A percentile compares a stretch with the other conserved stretches of the same genome.
These are phyloP conservation scores for Argyrosomus japonicus DNA, from an alignment of 2,113 vertebrate genomes.

Conservation along the genomic window DNA sequence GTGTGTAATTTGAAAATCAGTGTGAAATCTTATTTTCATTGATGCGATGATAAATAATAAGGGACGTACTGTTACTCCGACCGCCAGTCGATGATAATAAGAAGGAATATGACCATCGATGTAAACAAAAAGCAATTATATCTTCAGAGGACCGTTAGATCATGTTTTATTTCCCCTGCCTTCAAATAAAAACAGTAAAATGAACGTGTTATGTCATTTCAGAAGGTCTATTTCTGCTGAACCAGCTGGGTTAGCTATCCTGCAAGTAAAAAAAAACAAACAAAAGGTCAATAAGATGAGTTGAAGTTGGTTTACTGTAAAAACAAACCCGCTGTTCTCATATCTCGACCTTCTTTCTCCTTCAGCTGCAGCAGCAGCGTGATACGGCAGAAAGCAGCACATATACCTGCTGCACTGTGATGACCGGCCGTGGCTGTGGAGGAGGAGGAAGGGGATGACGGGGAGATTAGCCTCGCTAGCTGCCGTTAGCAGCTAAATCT, in stretches of 20 bases:
- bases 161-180: neutral
- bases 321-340: neutral
- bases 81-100: neutral
- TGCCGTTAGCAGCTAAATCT: slow-evolving; percentile 22
- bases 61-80: neutral
- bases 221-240: neutral
- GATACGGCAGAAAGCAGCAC: slow-evolving; percentile 18
- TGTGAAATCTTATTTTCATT: neutral
- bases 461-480: slow-evolving; percentile 23
- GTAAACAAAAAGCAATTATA: neutral
- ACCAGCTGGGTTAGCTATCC: neutral
- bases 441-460: no score
- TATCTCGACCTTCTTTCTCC: neutral
- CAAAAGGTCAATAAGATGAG: neutral
- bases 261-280: neutral
- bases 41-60: neutral
- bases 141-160: neutral
- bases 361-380: slow-evolving; percentile 13
- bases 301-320: neutral
- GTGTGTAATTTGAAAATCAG: neutral
- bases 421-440: neutral
- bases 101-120: neutral
- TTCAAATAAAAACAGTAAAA: neutral
- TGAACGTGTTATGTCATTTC: neutral
- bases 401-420: slow-evolving; percentile 4